phyloP scores from a whole-genome alignment of 1,140 invertebrate genomes.

The Drosophila sechellia region DNA sequence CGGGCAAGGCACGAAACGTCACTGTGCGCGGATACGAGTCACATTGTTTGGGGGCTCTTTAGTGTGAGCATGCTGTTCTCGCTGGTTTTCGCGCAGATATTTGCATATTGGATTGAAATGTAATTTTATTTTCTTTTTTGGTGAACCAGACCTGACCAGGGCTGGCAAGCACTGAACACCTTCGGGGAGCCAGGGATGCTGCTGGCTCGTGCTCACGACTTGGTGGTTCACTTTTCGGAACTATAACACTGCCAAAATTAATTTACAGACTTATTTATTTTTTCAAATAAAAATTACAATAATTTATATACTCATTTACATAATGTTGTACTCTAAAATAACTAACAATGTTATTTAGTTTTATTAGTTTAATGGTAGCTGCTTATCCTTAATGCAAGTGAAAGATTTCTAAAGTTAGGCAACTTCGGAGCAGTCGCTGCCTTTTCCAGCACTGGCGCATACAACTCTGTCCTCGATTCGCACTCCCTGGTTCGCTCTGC shows the following conservation, averaged over 20 bases:
- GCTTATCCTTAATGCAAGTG: too few species aligned
- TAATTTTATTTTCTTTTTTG: constrained; percentile 38
- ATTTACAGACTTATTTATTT: too few species aligned
- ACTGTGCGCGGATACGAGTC: neutral
- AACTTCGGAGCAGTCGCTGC: neutral
- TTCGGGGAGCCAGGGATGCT: neutral
- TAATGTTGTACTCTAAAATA: too few species aligned
- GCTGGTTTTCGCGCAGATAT: constrained; percentile 8
- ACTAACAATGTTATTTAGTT: too few species aligned
- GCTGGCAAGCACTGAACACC: constrained; percentile 9
- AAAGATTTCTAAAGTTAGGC: neutral
- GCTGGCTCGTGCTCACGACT: neutral
- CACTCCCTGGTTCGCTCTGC: constrained; percentile 20
- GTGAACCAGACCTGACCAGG: constrained; percentile 14
- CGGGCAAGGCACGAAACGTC: constrained; percentile 21
- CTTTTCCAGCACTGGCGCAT: constrained; percentile 18
- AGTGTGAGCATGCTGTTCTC: neutral
- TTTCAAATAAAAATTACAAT: too few species aligned
- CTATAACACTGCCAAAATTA: too few species aligned
- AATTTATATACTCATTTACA: too few species aligned
- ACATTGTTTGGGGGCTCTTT: constrained; percentile 8
- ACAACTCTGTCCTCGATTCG: constrained; percentile 17
- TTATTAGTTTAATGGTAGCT: too few species aligned
- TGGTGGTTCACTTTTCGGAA: neutral
- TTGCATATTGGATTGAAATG: constrained; percentile 46